Percentiles rank a stretch among this genome's conserved stretches.
phyloP scores from a whole-genome alignment of 2,888 invertebrate species.

The Drosophila hawaiiensis region DNA sequence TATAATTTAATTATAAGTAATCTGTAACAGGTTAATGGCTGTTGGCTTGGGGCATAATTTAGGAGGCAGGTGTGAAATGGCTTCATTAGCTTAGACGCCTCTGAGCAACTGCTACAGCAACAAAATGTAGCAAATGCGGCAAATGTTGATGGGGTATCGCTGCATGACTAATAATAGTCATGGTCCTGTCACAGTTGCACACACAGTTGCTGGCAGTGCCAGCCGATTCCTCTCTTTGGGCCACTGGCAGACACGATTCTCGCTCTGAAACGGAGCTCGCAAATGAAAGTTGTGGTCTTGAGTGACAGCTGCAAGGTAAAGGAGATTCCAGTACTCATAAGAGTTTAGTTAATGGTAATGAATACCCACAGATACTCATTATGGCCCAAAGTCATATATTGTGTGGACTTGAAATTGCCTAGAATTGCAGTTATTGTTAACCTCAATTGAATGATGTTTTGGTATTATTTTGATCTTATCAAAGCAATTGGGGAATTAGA shows the following conservation, averaged over 20 bases:
- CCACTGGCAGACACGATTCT: constrained; percentile 32
- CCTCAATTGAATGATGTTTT: background rate
- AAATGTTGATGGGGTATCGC: constrained; percentile 45
- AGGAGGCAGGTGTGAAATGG: constrained; percentile 76
- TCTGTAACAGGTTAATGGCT: constrained; percentile 75
- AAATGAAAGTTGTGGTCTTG: constrained; percentile 44
- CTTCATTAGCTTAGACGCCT: constrained; percentile 71
- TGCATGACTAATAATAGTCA: constrained; percentile 69
- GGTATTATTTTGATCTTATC: too few species aligned
- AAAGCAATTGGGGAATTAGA: background rate
- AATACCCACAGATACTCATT: constrained; percentile 4
- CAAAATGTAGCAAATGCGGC: constrained; percentile 31
- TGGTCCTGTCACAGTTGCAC: constrained; percentile 56
- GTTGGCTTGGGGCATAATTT: constrained; percentile 59
- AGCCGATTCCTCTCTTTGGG: constrained; percentile 31
- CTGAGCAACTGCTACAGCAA: constrained; percentile 14
- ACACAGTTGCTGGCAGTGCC: constrained; percentile 18
- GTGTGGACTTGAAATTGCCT: constrained; percentile 1
- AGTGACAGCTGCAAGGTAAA: constrained; percentile 33
- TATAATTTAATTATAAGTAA: constrained; percentile 78
- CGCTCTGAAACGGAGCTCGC: constrained; percentile 4
- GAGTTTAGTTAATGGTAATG: constrained; percentile 41
- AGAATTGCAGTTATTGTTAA: constrained; percentile 1
- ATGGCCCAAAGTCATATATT: constrained; percentile 6
- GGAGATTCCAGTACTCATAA: constrained; percentile 17